phyloP scores from a whole-genome alignment of 2,113 vertebrate species.

The Coryphaenoides rupestris region DNA sequence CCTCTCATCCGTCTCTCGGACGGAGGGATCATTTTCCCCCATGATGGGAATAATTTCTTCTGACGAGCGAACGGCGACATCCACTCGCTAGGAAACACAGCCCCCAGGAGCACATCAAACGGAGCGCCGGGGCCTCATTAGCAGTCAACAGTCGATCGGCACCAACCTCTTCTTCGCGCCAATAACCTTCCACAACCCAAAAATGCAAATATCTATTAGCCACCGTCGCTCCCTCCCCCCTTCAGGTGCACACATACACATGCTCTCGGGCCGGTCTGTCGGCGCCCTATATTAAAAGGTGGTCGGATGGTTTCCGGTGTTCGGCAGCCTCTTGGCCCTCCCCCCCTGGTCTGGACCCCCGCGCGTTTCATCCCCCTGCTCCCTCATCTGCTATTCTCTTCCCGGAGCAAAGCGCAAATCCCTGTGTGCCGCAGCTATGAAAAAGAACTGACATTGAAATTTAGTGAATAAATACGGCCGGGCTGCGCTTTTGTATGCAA shows the following conservation, averaged over 20 bases:
- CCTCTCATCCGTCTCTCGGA: conserved; percentile 38
- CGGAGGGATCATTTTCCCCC: conserved; percentile 36
- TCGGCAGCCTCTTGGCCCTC: not conserved
- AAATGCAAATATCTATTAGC: not conserved
- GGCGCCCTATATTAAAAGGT: too few relatives aligned
- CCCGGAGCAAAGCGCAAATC: conserved; percentile 38
- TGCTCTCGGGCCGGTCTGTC: too few relatives aligned
- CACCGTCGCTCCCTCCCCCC: not conserved
- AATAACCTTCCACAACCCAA: conserved; percentile 3
- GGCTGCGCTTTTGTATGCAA: conserved; percentile 41
- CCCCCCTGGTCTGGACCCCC: not conserved
- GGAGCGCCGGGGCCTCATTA: conserved; percentile 35
- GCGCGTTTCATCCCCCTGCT: conserved; percentile 11
- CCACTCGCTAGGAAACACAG: conserved; percentile 12
- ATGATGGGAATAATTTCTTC: conserved; percentile 45
- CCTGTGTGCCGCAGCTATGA: conserved; percentile 27
- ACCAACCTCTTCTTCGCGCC: not conserved
- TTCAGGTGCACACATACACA: too few relatives aligned
- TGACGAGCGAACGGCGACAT: conserved; percentile 21
- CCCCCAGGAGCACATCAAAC: conserved; percentile 29
- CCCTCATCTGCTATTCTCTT: conserved; percentile 21
- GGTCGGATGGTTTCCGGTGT: not conserved
- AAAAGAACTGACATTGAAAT: conserved; percentile 50
- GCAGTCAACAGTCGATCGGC: conserved; percentile 21
- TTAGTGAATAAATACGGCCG: conserved; percentile 57